Base-by-base conservation (phyloP, 2,113 vertebrate species). In the Mobula hypostoma region DNA sequence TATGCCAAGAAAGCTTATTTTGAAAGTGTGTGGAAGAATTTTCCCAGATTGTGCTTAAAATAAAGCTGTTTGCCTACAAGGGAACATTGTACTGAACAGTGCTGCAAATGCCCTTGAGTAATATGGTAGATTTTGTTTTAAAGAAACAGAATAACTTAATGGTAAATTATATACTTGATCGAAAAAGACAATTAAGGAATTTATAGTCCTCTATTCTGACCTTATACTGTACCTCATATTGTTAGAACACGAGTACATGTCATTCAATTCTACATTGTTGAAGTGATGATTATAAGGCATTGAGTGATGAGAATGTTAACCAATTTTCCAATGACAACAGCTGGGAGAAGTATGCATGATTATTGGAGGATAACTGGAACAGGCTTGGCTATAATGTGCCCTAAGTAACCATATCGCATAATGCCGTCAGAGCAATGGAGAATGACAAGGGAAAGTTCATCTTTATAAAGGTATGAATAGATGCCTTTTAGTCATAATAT, bases 21-120 rank as follows among this genome's bases (percentile, higher is more conserved):
- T 74, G 36, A 93, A 56, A 72, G 70, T 92, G 90, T 92, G 66
- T 92, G 68, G 36, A 92, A 74, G 70, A 93, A 93, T 56, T 93
- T 93, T 93, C 91, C 91, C 91, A 93, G 91, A 93, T 93, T 93
- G 91, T 93, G 91, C 91, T 93, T 29, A 93, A 93, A 93, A 93
- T 93, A 93, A 93, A 93, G 56, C 11, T 93, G 36, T 93, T 93
- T 93, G 74, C 70, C 70, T 93, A 74, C 36, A 93, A 56, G 91
- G 74, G 70, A 48, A 40, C 40, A 76, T 56, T 93, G 36, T 2
- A 5, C 85, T 74, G 91, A 40, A 48, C 68, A 27, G 36, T 72
- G 70, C 12, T 36, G 14, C 91, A 56, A 74, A 48, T 56, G 36
- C 21, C 91, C 91, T 93, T 32, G 15, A 93, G 91, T 36, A 93